Evolutionary conservation across 2,113 vertebrate species (phyloP).

Genomic region (Ictalurus punctatus): DNA sequence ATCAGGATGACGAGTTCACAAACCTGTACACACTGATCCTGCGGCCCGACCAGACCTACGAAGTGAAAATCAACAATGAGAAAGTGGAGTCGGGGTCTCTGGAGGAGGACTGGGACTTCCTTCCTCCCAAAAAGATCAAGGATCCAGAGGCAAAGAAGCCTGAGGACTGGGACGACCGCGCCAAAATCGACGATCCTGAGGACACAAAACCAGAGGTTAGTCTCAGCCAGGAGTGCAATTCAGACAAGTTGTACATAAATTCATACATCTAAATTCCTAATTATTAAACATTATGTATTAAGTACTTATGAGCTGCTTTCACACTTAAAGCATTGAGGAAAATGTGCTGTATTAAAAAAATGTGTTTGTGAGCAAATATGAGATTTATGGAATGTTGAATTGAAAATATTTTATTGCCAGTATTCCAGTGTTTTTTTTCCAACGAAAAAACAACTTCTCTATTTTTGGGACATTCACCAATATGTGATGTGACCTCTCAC

Average conservation of each 20-base stretch:
- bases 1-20: constrained; percentile 79
- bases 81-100: constrained; percentile 77
- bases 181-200: constrained; percentile 68
- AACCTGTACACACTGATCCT: constrained; percentile 84
- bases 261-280: neutral
- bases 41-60: constrained; percentile 79
- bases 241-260: neutral
- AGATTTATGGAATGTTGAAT: neutral
- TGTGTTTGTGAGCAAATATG: neutral
- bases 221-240: neutral
- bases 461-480: too few species aligned
- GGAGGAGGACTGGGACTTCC: constrained; percentile 83
- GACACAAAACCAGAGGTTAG: constrained; percentile 75
- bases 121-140: constrained; percentile 75
- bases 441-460: too few species aligned
- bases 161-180: constrained; percentile 73
- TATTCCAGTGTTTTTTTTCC: neutral
- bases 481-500: too few species aligned
- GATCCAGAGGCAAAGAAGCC: constrained; percentile 74
- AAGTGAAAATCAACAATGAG: constrained; percentile 80
- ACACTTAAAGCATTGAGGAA: neutral
- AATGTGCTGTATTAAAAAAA: neutral
- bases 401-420: neutral
- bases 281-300: neutral
- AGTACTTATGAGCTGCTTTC: neutral